Evolutionary conservation across 1,140 invertebrate genomes (phyloP).

Genomic region (Bombus fervidus): DNA sequence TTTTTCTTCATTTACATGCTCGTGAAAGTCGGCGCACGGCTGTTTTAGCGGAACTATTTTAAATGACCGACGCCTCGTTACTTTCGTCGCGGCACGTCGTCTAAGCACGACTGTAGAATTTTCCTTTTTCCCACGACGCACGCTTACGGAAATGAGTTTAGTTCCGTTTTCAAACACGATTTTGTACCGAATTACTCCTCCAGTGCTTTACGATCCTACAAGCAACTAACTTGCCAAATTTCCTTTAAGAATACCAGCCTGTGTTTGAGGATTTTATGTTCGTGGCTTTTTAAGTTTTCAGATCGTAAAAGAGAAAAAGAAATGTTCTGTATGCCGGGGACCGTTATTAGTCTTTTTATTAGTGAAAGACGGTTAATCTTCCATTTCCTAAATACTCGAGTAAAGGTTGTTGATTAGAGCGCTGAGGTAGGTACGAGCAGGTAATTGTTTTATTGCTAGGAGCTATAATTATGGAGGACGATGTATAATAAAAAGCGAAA

Average conservation of each 20-base stretch:
- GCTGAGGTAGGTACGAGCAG: constrained; percentile 5
- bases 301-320: background rate
- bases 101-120: constrained; percentile 22
- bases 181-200: background rate
- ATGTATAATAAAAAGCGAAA: constrained; percentile 28
- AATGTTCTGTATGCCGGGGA: background rate
- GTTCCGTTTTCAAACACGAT: constrained; percentile 13
- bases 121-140: constrained; percentile 17
- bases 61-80: constrained; percentile 56
- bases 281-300: background rate
- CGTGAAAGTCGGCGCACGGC: constrained; percentile 43
- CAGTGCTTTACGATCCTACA: background rate
- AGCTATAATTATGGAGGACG: constrained; percentile 45
- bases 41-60: constrained; percentile 52
- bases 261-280: background rate
- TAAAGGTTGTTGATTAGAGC: background rate
- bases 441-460: constrained; percentile 35
- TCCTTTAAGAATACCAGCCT: too few species aligned
- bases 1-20: constrained; percentile 41
- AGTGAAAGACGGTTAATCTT: constrained; percentile 27
- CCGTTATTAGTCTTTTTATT: constrained; percentile 49
- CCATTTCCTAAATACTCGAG: constrained; percentile 4
- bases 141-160: constrained; percentile 5
- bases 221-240: background rate
- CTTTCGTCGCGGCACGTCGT: constrained; percentile 37